These are phyloP conservation scores for Nylanderia fulva DNA, from an alignment of 1,140 invertebrate species.

Conservation along the genomic window DNA sequence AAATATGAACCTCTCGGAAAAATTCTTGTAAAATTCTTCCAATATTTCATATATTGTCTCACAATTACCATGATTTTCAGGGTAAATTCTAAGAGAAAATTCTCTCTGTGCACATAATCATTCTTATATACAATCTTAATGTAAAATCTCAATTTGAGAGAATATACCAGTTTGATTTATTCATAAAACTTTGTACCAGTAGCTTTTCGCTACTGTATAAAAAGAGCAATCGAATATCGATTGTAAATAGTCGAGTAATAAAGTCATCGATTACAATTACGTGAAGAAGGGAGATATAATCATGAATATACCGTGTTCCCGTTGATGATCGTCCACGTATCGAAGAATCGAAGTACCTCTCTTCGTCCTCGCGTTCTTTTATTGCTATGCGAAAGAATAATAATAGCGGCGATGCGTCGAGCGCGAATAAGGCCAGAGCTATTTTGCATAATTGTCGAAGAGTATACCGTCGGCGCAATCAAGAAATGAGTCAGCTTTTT, in stretches of 20 bases:
- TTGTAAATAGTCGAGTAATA: not conserved
- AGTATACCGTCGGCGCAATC: slow-evolving; percentile 74
- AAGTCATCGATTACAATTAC: not conserved
- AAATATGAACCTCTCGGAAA: no score
- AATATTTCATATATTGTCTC: no score
- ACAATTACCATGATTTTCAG: no score
- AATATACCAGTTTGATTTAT: not conserved
- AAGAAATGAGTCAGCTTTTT: slow-evolving; percentile 76
- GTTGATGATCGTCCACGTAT: not conserved
- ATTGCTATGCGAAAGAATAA: slow-evolving; percentile 70
- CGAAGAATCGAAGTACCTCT: slow-evolving; percentile 2
- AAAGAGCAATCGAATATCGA: not conserved
- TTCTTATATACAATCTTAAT: not conserved
- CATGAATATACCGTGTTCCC: not conserved
- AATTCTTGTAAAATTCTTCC: no score
- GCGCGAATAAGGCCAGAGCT: slow-evolving; percentile 74
- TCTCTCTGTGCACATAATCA: no score
- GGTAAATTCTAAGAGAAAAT: no score
- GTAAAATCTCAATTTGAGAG: slow-evolving; percentile 11
- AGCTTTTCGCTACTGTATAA: no score
- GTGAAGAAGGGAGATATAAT: not conserved
- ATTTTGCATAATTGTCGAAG: slow-evolving; percentile 76
- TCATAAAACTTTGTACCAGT: not conserved
- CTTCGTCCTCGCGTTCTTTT: slow-evolving; percentile 66
- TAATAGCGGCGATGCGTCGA: slow-evolving; percentile 70